A percentile compares a stretch with the other conserved stretches of the same genome.
These are phyloP conservation scores for Pseudachorutes palmiensis DNA, from an alignment of 1,140 invertebrate species.

Conservation along the genomic window DNA sequence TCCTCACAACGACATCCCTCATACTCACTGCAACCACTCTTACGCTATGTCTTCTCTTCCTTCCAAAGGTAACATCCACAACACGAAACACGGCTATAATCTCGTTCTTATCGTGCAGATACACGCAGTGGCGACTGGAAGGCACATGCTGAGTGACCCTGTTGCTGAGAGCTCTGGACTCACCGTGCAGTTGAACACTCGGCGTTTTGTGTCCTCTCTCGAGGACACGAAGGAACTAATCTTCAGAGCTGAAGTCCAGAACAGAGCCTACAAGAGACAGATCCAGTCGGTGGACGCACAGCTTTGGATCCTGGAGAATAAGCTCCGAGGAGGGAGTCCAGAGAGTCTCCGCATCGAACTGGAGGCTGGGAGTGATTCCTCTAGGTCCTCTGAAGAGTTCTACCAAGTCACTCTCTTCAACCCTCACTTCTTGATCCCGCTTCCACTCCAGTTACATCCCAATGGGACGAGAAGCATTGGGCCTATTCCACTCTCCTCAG, in stretches of 20 bases:
- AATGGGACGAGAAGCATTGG: not conserved
- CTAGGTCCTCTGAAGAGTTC: slow-evolving; percentile 19
- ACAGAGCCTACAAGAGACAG: slow-evolving; percentile 76
- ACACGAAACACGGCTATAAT: too few species aligned
- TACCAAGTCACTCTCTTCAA: slow-evolving; percentile 32
- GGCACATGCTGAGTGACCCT: slow-evolving; percentile 58
- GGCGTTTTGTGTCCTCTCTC: slow-evolving; percentile 53
- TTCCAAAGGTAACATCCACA: slow-evolving; percentile 60
- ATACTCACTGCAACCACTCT: slow-evolving; percentile 78
- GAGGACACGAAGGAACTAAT: slow-evolving; percentile 60
- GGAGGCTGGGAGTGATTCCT: not conserved
- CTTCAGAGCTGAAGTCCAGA: slow-evolving; percentile 81
- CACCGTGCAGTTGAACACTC: slow-evolving; percentile 77
- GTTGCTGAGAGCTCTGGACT: slow-evolving; percentile 79
- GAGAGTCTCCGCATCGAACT: slow-evolving; percentile 39
- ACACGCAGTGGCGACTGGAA: slow-evolving; percentile 24
- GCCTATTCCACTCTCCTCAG: slow-evolving; percentile 44
- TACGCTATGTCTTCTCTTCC: slow-evolving; percentile 73
- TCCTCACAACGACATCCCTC: slow-evolving; percentile 68
- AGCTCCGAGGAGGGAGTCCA: slow-evolving; percentile 49
- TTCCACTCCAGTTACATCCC: slow-evolving; percentile 29
- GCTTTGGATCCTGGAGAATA: slow-evolving; percentile 63
- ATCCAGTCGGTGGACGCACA: slow-evolving; percentile 70
- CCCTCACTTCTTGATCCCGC: slow-evolving; percentile 33
- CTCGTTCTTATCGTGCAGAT: not conserved